A percentile compares a stretch with the other conserved stretches of the same genome.
phyloP scores from a whole-genome alignment of 1,140 invertebrate genomes.

The Thalassaphorura encarpata region DNA sequence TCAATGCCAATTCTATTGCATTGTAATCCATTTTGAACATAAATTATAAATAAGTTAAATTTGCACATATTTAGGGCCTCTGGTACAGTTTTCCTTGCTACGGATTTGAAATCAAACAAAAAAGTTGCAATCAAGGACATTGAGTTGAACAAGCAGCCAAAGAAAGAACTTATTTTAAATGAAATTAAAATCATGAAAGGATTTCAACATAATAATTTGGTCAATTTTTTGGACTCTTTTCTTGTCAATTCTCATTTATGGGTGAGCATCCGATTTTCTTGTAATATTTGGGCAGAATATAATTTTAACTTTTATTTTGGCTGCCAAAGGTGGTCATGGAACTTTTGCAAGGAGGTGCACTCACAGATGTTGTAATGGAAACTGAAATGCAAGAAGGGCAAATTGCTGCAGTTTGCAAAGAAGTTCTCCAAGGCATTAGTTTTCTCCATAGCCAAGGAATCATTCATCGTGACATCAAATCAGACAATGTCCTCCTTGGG shows the following conservation, averaged over 20 bases:
- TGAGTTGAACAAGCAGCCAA: slow-evolving; percentile 82
- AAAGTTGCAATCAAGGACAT: slow-evolving; percentile 94
- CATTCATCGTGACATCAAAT: slow-evolving; percentile 89
- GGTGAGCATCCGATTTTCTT: slow-evolving; percentile 44
- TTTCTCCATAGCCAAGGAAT: slow-evolving; percentile 84
- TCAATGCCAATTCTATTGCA: not conserved
- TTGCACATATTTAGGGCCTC: slow-evolving; percentile 56
- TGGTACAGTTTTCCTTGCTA: slow-evolving; percentile 84
- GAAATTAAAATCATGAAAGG: slow-evolving; percentile 90
- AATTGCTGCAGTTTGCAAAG: slow-evolving; percentile 90
- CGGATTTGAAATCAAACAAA: slow-evolving; percentile 60
- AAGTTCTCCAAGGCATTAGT: slow-evolving; percentile 82
- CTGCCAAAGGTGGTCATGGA: slow-evolving; percentile 70
- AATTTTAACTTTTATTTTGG: not conserved
- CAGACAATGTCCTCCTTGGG: slow-evolving; percentile 89
- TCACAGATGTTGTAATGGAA: slow-evolving; percentile 96
- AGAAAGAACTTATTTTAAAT: slow-evolving; percentile 89
- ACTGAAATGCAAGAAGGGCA: slow-evolving; percentile 95
- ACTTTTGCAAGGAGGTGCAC: slow-evolving; percentile 83
- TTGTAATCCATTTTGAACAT: slow-evolving; percentile 3
- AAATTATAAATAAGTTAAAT: not conserved
- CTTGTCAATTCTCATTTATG: slow-evolving; percentile 81
- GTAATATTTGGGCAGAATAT: not conserved
- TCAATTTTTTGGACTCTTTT: slow-evolving; percentile 95
- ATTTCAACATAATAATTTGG: slow-evolving; percentile 89